phyloP scores from a whole-genome alignment of 2,113 vertebrate species.

The Sitta europaea region DNA sequence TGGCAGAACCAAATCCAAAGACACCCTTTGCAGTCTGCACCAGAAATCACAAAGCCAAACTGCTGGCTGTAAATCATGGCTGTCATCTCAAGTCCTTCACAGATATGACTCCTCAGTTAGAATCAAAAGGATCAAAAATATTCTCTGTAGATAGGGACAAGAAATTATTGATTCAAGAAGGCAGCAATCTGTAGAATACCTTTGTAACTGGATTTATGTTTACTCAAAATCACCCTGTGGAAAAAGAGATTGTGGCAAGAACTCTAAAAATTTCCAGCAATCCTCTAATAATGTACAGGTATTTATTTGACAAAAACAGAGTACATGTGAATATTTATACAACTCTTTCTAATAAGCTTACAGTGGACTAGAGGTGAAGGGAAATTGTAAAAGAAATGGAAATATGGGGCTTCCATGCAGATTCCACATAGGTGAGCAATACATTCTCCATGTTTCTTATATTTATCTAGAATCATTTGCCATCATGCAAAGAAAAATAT shows the following conservation, averaged over 20 bases:
- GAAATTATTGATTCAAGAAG: neutral
- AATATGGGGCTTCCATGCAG: neutral
- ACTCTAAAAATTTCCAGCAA: neutral
- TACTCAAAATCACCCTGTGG: neutral
- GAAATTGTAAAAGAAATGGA: neutral
- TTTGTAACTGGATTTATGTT: neutral
- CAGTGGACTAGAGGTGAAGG: neutral
- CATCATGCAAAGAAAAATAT: neutral
- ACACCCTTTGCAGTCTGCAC: neutral
- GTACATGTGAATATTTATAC: neutral
- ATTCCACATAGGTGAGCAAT: neutral
- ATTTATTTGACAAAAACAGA: neutral
- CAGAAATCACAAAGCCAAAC: conserved; percentile 34
- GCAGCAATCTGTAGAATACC: neutral
- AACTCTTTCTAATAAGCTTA: neutral
- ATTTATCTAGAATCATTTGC: neutral
- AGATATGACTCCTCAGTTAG: conserved; percentile 22
- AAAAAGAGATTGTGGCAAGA: neutral
- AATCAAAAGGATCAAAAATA: conserved; percentile 45
- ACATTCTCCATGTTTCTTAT: neutral
- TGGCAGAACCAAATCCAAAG: conserved; percentile 14
- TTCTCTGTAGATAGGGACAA: neutral
- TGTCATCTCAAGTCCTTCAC: conserved; percentile 11
- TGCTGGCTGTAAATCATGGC: conserved; percentile 3
- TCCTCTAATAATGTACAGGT: neutral